Evolutionary conservation across 2,113 vertebrate genomes (phyloP).

Genomic region (Bombycilla garrulus): DNA sequence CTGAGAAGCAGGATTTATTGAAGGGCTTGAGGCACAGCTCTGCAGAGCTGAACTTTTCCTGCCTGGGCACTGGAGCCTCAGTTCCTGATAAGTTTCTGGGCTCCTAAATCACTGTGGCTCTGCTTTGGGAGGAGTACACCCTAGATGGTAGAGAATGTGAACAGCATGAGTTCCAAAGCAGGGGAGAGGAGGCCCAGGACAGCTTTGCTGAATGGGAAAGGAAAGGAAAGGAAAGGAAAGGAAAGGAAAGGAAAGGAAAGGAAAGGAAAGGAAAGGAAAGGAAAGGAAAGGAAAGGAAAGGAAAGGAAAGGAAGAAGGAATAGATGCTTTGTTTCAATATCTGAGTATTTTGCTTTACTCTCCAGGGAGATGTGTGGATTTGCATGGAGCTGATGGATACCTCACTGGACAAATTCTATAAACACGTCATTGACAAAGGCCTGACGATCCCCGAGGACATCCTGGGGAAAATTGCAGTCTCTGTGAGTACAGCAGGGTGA

Average conservation of each 20-base stretch:
- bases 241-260: background rate
- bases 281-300: background rate
- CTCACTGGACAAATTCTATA: conserved; percentile 97
- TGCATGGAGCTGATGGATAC: conserved; percentile 99
- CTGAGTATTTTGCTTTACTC: background rate
- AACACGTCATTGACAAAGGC: conserved; percentile 92
- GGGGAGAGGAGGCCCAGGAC: background rate
- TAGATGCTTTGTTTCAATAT: background rate
- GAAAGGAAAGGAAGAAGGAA: background rate
- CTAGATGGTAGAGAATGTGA: background rate
- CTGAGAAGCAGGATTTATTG: background rate
- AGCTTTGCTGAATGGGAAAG: background rate
- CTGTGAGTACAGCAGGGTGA: conserved; percentile 76
- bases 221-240: background rate
- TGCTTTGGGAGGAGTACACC: background rate
- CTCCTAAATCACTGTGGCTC: background rate
- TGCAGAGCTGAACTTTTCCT: background rate
- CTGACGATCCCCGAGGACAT: conserved; percentile 93
- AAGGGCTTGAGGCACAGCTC: background rate
- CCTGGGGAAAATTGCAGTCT: conserved; percentile 94
- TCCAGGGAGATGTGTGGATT: conserved; percentile 96
- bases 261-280: too few species aligned
- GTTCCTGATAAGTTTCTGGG: background rate
- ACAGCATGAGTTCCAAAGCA: background rate
- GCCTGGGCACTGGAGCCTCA: background rate